These are phyloP conservation scores for Theretra japonica DNA, from an alignment of 2,888 invertebrate genomes.

Conservation along the genomic window DNA sequence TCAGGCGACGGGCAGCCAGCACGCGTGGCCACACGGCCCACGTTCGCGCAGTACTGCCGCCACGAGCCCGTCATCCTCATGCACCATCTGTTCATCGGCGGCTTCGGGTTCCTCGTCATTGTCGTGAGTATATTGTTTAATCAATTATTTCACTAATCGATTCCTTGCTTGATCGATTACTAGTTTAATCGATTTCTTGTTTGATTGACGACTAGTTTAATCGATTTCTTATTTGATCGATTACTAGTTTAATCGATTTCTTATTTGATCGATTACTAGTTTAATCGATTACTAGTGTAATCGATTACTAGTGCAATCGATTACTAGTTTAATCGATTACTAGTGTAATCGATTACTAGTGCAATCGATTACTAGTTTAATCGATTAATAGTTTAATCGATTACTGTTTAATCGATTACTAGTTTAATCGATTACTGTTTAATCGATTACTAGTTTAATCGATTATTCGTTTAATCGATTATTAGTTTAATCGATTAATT, in stretches of 20 bases:
- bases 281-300: too few relatives aligned
- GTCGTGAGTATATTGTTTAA: constrained; percentile 82
- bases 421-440: too few relatives aligned
- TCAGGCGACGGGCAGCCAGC: constrained; percentile 39
- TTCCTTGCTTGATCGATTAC: not conserved
- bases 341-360: too few relatives aligned
- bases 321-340: not conserved
- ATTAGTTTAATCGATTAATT: too few relatives aligned
- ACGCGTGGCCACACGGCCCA: constrained; percentile 37
- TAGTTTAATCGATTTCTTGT: not conserved
- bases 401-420: not conserved
- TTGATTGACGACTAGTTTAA: too few relatives aligned
- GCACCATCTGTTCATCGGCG: constrained; percentile 90
- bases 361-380: not conserved
- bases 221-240: not conserved
- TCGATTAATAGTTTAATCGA: too few relatives aligned
- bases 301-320: not conserved
- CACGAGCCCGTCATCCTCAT: constrained; percentile 89
- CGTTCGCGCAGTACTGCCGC: constrained; percentile 83
- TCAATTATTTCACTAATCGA: too few relatives aligned
- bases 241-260: not conserved
- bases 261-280: not conserved
- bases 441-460: too few relatives aligned
- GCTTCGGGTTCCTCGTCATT: constrained; percentile 89
- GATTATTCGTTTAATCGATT: not conserved